A percentile compares a stretch with the other conserved stretches of the same genome.
Conservation (phyloP, 2,888 invertebrate genomes). For the Pseudoips prasinana region DNA sequence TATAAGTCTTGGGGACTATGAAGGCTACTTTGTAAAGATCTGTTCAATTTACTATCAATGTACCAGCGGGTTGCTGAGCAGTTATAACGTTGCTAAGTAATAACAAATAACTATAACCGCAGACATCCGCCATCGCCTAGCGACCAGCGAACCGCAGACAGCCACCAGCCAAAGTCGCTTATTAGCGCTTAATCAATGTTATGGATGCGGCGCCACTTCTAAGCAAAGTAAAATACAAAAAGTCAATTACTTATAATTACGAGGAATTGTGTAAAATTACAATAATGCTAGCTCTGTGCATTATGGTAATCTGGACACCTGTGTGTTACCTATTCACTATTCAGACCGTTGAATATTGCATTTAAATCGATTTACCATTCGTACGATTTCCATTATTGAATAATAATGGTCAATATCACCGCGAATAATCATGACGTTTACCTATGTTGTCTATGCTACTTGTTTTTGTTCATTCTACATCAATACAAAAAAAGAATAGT, state of each 20-base stretch:
- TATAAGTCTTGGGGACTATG: too few relatives aligned
- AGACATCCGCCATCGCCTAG: too few relatives aligned
- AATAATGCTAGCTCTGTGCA: slow-evolving; percentile 4
- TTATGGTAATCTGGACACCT: slow-evolving; percentile 4
- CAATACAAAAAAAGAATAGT: too few relatives aligned
- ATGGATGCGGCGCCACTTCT: slow-evolving; percentile 8
- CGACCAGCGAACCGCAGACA: too few relatives aligned
- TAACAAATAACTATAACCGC: too few relatives aligned
- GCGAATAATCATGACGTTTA: too few relatives aligned
- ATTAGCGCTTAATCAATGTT: slow-evolving; percentile 10
- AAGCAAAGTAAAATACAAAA: slow-evolving; percentile 10
- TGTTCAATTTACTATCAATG: too few relatives aligned
- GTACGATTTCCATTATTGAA: slow-evolving; percentile 8
- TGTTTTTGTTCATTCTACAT: too few relatives aligned
- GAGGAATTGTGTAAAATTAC: slow-evolving; percentile 16
- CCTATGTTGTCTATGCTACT: too few relatives aligned
- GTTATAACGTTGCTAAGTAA: neutral
- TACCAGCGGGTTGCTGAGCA: too few relatives aligned
- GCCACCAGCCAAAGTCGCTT: too few relatives aligned
- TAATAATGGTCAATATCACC: slow-evolving; percentile 1
- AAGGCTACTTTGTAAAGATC: too few relatives aligned
- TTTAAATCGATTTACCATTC: slow-evolving; percentile 6
- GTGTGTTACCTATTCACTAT: slow-evolving; percentile 11
- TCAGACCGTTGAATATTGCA: slow-evolving; percentile 13
- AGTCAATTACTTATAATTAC: slow-evolving; percentile 11